Conservation (phyloP, 2,797 vertebrate species). For the Cheirogaleus major region DNA sequence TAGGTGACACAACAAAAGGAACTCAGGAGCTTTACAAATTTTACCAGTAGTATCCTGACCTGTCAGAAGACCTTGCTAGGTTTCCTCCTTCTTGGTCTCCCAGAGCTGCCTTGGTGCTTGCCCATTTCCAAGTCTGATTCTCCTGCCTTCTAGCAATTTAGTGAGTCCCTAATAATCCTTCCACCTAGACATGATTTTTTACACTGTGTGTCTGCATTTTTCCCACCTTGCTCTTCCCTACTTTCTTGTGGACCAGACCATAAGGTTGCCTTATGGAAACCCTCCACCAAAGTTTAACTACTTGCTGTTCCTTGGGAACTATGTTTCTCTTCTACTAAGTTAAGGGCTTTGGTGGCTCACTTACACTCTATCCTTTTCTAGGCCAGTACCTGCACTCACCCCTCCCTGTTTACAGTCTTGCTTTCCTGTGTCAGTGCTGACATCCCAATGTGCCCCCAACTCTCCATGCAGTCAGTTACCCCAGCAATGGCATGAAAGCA, state of each 20-base stretch:
- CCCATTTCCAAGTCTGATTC: neutral
- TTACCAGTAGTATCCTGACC: too few relatives aligned
- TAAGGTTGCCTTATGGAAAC: neutral
- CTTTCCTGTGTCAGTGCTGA: neutral
- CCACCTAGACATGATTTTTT: neutral
- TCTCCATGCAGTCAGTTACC: neutral
- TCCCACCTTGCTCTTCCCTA: neutral
- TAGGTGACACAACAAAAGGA: too few relatives aligned
- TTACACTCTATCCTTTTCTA: neutral
- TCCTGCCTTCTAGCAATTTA: neutral
- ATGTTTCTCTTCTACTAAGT: neutral
- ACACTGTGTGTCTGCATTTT: neutral
- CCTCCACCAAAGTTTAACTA: neutral
- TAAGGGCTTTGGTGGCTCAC: neutral
- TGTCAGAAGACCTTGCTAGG: neutral
- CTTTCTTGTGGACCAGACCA: neutral
- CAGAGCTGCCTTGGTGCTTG: neutral
- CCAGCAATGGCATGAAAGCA: neutral
- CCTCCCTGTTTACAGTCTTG: neutral
- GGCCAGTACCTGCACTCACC: neutral
- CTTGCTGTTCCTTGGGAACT: neutral
- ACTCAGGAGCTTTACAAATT: neutral
- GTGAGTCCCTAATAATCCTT: neutral
- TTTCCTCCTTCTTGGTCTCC: neutral
- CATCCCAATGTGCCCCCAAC: neutral